These are phyloP conservation scores for Australoheros facetus DNA, from an alignment of 2,797 vertebrate genomes.

Conservation along the genomic window DNA sequence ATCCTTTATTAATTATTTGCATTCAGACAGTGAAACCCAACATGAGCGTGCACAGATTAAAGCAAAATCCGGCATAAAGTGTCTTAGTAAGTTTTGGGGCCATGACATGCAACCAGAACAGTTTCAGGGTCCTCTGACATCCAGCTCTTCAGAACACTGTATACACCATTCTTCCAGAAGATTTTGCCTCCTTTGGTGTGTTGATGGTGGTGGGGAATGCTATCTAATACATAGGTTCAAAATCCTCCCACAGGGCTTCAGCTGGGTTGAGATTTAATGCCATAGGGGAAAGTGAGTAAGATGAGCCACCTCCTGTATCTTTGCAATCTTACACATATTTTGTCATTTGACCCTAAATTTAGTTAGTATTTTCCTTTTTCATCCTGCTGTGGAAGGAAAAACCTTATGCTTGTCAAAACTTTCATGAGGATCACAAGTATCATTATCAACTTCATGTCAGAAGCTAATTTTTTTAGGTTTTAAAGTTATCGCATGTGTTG, in stretches of 20 bases:
- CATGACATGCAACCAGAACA: background rate
- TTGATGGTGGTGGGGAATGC: background rate
- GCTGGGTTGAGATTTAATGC: background rate
- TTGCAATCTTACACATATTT: background rate
- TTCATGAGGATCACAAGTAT: background rate
- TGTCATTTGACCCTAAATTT: background rate
- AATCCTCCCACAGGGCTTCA: background rate
- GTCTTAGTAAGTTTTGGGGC: background rate
- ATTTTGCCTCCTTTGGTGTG: background rate
- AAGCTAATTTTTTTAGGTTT: background rate
- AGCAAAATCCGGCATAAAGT: background rate
- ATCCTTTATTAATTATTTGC: background rate
- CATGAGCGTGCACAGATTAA: background rate
- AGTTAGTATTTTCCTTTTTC: background rate
- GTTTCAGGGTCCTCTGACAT: background rate
- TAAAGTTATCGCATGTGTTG: rapidly evolving
- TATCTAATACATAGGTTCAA: background rate
- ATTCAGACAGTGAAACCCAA: background rate
- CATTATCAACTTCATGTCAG: rapidly evolving
- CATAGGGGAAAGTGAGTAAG: background rate
- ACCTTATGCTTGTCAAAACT: background rate
- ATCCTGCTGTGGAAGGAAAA: background rate
- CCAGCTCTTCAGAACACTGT: background rate
- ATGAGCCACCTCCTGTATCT: background rate
- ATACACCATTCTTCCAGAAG: background rate